Conservation (phyloP, 2,888 invertebrate species). For the Amphipyra berbera region DNA sequence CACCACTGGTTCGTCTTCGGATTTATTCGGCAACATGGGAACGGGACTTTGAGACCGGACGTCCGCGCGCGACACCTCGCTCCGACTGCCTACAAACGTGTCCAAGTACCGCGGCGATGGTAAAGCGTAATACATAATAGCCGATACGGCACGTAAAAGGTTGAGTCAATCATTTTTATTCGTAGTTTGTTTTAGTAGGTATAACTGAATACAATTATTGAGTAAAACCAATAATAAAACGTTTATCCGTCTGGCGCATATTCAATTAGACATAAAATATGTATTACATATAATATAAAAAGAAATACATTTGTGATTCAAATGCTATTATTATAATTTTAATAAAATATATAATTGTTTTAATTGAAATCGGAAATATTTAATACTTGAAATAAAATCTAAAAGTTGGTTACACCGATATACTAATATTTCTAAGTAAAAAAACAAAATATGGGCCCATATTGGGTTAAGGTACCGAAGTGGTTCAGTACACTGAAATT, state of each 20-base stretch:
- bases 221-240: slow-evolving; percentile 15
- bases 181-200: slow-evolving; percentile 18
- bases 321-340: no score
- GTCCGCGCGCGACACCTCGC: slow-evolving; percentile 82
- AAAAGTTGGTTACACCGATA: no score
- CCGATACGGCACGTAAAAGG: slow-evolving; percentile 62
- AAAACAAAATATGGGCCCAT: neutral
- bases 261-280: neutral
- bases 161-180: slow-evolving; percentile 32
- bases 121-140: slow-evolving; percentile 77
- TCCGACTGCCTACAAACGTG: slow-evolving; percentile 81
- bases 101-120: slow-evolving; percentile 78
- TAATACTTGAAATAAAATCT: no score
- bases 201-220: slow-evolving; percentile 24
- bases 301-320: no score
- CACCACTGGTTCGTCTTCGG: slow-evolving; percentile 84
- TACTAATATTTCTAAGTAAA: neutral
- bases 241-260: neutral
- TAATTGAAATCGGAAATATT: no score
- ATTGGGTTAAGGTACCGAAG: neutral
- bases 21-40: slow-evolving; percentile 84
- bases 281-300: neutral
- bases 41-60: slow-evolving; percentile 75
- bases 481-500: neutral
- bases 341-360: no score